These are phyloP conservation scores for Epinephelus malabaricus DNA, from an alignment of 2,797 vertebrate genomes.

Conservation along the genomic window DNA sequence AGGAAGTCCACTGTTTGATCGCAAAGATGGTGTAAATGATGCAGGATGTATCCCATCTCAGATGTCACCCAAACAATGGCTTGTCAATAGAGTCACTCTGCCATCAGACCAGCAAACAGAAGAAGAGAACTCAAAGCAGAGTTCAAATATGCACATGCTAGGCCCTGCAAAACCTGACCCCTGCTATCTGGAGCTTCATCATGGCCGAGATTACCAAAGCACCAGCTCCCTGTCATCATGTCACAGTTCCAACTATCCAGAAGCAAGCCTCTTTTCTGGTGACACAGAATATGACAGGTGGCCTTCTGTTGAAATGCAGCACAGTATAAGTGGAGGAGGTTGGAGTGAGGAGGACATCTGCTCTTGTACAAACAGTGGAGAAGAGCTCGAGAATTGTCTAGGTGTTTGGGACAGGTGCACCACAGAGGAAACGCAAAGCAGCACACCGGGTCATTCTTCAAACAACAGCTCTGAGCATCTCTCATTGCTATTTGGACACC, in stretches of 20 bases:
- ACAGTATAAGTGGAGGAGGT: constrained; percentile 69
- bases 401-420: constrained; percentile 73
- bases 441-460: constrained; percentile 81
- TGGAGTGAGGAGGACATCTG: constrained; percentile 84
- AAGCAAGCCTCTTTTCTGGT: constrained; percentile 53
- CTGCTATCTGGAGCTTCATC: constrained; percentile 58
- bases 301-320: constrained; percentile 65
- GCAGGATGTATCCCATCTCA: constrained; percentile 65
- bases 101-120: constrained; percentile 44
- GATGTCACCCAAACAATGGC: constrained; percentile 54
- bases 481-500: constrained; percentile 82
- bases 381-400: constrained; percentile 75
- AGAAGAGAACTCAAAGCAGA: constrained; percentile 44
- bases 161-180: constrained; percentile 44
- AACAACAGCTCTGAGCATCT: constrained; percentile 85
- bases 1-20: constrained; percentile 82
- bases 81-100: constrained; percentile 22
- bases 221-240: constrained; percentile 81
- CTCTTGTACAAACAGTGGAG: constrained; percentile 80
- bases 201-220: constrained; percentile 75
- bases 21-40: constrained; percentile 84
- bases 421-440: constrained; percentile 78
- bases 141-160: constrained; percentile 37
- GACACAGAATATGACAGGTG: constrained; percentile 59
- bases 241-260: constrained; percentile 73